phyloP scores from a whole-genome alignment of 2,113 vertebrate species.

The Mesitornis unicolor region DNA sequence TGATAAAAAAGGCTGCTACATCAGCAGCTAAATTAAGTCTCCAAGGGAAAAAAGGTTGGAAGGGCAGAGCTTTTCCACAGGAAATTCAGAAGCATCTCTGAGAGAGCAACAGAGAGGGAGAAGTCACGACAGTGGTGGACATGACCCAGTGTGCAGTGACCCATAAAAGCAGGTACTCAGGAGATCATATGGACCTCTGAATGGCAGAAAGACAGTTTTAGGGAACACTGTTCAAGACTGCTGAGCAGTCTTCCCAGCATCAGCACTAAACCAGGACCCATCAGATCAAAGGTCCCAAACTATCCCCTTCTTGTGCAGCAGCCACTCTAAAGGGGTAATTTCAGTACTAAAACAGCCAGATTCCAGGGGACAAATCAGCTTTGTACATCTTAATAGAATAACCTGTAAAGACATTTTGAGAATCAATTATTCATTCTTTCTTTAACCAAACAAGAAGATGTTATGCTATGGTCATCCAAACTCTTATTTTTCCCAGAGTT shows the following conservation, averaged over 20 bases:
- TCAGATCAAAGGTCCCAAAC: neutral
- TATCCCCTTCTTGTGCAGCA: neutral
- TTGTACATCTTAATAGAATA: neutral
- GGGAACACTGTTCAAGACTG: neutral
- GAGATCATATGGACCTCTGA: fast-evolving
- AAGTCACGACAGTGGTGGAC: neutral
- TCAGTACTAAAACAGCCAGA: neutral
- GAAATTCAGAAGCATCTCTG: neutral
- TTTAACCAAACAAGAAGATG: neutral
- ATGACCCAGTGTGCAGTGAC: neutral
- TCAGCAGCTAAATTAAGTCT: neutral
- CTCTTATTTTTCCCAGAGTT: neutral
- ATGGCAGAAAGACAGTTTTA: neutral
- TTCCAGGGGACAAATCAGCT: neutral
- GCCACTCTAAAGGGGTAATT: neutral
- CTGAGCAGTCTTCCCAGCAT: neutral
- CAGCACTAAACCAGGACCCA: neutral
- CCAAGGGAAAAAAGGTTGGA: neutral
- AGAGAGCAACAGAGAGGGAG: neutral
- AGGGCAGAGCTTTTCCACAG: neutral
- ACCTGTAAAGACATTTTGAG: neutral
- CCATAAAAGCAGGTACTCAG: neutral
- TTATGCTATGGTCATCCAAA: neutral
- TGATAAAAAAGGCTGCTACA: neutral
- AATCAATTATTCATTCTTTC: neutral